A percentile compares a stretch with the other conserved stretches of the same genome.
Evolutionary conservation across 2,113 vertebrate species (phyloP).

Genomic region (Maccullochella peelii): DNA sequence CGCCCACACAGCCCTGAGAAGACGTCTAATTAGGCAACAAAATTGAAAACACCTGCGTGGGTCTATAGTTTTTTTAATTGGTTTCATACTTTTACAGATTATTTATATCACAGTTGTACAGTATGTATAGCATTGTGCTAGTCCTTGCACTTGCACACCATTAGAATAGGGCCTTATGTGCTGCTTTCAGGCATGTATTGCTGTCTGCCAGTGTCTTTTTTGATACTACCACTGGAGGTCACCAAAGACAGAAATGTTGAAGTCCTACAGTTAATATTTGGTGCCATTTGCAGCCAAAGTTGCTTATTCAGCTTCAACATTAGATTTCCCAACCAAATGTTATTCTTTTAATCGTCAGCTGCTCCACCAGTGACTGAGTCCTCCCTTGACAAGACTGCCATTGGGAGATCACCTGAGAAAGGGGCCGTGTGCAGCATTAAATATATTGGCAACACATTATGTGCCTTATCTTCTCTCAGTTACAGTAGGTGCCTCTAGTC

Average conservation of each 20-base stretch:
- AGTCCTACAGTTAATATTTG: background rate
- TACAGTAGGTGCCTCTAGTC: conserved; percentile 45
- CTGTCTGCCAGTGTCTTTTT: background rate
- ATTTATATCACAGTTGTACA: background rate
- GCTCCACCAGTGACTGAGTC: conserved; percentile 87
- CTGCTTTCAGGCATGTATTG: background rate
- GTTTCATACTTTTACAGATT: background rate
- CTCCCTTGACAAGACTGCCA: conserved; percentile 81
- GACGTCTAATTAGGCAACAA: background rate
- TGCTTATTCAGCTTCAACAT: background rate
- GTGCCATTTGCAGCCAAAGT: background rate
- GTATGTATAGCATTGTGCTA: background rate
- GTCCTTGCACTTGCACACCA: background rate
- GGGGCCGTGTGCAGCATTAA: background rate
- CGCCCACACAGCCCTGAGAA: background rate
- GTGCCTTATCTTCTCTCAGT: conserved; percentile 31
- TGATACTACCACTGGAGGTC: background rate
- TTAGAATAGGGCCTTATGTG: background rate
- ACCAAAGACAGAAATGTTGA: background rate
- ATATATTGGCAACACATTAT: conserved; percentile 1
- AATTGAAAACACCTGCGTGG: background rate
- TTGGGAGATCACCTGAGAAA: conserved; percentile 3
- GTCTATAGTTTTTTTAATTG: background rate
- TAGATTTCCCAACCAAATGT: conserved; percentile 4
- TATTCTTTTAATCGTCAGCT: conserved; percentile 82